Evolutionary conservation across 2,113 vertebrate species (phyloP).

Genomic region (Arenaria interpres): DNA sequence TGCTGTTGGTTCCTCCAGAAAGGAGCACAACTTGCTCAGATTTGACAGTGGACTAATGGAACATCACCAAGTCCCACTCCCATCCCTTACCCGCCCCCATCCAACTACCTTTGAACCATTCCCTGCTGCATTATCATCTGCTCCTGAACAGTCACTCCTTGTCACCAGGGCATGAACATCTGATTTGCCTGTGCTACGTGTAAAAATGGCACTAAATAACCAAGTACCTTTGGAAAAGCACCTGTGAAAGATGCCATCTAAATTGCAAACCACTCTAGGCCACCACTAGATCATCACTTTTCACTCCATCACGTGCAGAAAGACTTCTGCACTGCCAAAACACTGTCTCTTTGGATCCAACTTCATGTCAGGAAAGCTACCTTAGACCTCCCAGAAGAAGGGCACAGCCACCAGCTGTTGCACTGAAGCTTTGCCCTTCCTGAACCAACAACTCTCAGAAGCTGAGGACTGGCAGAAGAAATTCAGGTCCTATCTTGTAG

Average conservation of each 20-base stretch:
- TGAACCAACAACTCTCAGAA: neutral
- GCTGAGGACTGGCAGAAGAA: neutral
- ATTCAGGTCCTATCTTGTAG: neutral
- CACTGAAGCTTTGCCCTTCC: neutral
- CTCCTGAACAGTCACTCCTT: neutral
- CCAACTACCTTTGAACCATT: neutral
- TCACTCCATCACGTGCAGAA: neutral
- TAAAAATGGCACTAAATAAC: neutral
- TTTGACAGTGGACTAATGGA: neutral
- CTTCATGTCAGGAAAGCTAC: neutral
- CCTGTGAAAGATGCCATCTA: neutral
- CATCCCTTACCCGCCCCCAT: neutral
- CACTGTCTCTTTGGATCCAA: neutral
- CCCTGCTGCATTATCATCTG: neutral
- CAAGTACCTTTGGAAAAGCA: neutral
- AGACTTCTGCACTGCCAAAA: neutral
- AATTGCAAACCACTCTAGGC: neutral
- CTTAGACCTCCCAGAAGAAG: neutral
- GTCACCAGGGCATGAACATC: neutral
- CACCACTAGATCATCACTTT: neutral
- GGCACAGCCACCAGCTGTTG: neutral
- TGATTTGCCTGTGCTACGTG: neutral
- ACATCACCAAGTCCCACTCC: neutral
- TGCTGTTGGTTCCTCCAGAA: neutral
- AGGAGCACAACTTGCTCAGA: neutral